Percentiles rank a stretch among this genome's conserved stretches.
These are phyloP conservation scores for Crypturellus undulatus DNA, from an alignment of 2,113 vertebrate genomes.

Conservation along the genomic window DNA sequence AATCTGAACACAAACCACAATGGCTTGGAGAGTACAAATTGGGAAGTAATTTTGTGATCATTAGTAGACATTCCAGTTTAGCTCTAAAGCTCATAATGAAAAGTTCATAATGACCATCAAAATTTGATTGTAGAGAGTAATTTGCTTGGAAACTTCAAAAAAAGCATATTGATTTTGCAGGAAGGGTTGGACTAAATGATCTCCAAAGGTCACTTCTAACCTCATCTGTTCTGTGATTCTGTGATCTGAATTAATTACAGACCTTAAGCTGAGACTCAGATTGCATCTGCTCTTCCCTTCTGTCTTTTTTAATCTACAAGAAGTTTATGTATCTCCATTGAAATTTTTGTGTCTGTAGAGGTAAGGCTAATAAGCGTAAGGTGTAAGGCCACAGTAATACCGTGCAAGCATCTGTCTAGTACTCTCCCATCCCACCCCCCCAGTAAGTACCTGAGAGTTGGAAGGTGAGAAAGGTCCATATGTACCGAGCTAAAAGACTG, in stretches of 20 bases:
- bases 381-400: too few relatives aligned
- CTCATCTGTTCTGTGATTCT: too few relatives aligned
- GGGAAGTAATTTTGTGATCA: neutral
- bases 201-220: too few relatives aligned
- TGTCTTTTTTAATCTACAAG: neutral
- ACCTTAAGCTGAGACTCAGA: neutral
- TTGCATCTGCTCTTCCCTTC: neutral
- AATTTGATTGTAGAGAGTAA: neutral
- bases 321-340: neutral
- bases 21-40: neutral
- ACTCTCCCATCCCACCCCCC: too few relatives aligned
- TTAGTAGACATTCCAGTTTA: accelerated
- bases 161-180: neutral
- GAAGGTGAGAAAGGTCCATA: neutral
- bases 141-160: neutral
- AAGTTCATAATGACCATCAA: neutral
- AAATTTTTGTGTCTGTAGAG: neutral
- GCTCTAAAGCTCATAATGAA: neutral
- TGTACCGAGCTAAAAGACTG: neutral
- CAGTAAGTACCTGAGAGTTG: too few relatives aligned
- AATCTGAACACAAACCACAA: neutral
- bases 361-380: too few relatives aligned
- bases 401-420: too few relatives aligned
- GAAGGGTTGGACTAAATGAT: too few relatives aligned
- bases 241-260: neutral